These are phyloP conservation scores for Periphyllus acericola DNA, from an alignment of 2,888 invertebrate species.

Conservation along the genomic window DNA sequence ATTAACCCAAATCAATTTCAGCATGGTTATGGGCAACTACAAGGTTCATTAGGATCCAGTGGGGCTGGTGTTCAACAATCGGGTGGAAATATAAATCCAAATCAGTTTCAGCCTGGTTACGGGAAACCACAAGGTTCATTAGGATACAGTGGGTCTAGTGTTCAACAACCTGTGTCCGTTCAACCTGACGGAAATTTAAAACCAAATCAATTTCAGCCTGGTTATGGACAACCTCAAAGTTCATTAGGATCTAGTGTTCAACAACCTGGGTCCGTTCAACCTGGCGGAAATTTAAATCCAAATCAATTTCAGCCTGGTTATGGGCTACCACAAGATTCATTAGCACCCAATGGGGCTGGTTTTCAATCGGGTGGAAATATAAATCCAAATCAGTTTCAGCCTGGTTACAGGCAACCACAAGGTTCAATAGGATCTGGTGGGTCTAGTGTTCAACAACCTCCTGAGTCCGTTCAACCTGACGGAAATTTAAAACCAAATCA, in stretches of 20 bases:
- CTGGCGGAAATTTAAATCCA: not conserved
- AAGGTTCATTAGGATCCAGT: not conserved
- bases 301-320: not conserved
- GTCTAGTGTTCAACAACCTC: not conserved
- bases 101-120: not conserved
- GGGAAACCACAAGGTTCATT: not conserved
- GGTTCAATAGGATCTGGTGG: not conserved
- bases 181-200: not conserved
- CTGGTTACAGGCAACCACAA: not conserved
- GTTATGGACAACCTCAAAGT: constrained; percentile 25
- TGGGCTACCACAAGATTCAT: not conserved
- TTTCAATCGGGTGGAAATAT: not conserved
- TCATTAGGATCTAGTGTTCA: not conserved
- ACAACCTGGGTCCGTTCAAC: not conserved
- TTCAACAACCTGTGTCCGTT: not conserved
- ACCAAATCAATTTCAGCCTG: not conserved
- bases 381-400: not conserved
- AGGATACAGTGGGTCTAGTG: not conserved
- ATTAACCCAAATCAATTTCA: not conserved
- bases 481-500: not conserved
- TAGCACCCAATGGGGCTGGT: not conserved
- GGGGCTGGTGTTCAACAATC: not conserved
- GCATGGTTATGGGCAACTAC: constrained; percentile 15
- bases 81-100: not conserved
- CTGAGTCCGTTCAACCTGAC: not conserved